These are phyloP conservation scores for Amaurobius ferox DNA, from an alignment of 2,888 invertebrate species.

Conservation along the genomic window DNA sequence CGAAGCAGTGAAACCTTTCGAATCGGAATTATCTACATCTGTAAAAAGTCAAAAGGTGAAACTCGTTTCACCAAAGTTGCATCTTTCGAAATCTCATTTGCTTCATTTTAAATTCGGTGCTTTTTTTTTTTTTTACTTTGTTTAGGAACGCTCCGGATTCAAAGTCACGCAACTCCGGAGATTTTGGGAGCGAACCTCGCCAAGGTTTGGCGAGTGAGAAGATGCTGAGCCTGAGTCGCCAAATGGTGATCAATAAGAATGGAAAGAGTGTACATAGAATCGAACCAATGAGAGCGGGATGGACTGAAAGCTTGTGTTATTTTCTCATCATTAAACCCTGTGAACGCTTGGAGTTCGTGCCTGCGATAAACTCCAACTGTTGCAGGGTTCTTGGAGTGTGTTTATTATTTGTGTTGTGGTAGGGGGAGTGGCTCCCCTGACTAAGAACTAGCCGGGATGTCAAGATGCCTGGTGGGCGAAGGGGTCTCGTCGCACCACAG, in stretches of 20 bases:
- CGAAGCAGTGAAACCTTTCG: too few species aligned
- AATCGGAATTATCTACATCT: too few species aligned
- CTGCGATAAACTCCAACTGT: not conserved
- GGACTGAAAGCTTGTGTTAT: not conserved
- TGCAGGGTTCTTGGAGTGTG: not conserved
- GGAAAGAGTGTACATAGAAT: not conserved
- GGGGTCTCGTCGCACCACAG: constrained; percentile 99
- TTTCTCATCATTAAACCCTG: constrained; percentile 1
- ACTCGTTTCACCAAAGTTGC: too few species aligned
- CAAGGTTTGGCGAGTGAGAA: constrained; percentile 50
- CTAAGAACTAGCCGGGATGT: constrained; percentile 65
- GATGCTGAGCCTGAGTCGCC: constrained; percentile 3
- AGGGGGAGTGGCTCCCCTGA: constrained; percentile 66
- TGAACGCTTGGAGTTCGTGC: not conserved
- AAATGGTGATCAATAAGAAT: not conserved
- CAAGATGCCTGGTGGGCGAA: constrained; percentile 93
- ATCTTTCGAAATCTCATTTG: too few species aligned
- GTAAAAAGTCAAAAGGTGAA: too few species aligned
- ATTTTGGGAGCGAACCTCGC: not conserved
- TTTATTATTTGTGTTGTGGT: constrained; percentile 25
- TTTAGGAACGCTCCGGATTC: too few species aligned
- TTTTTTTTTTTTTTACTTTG: too few species aligned
- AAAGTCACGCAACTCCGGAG: not conserved
- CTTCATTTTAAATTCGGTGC: too few species aligned
- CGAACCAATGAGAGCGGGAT: not conserved